Base-by-base conservation (phyloP, 2,797 vertebrate genomes). In the Arvicola amphibius region DNA sequence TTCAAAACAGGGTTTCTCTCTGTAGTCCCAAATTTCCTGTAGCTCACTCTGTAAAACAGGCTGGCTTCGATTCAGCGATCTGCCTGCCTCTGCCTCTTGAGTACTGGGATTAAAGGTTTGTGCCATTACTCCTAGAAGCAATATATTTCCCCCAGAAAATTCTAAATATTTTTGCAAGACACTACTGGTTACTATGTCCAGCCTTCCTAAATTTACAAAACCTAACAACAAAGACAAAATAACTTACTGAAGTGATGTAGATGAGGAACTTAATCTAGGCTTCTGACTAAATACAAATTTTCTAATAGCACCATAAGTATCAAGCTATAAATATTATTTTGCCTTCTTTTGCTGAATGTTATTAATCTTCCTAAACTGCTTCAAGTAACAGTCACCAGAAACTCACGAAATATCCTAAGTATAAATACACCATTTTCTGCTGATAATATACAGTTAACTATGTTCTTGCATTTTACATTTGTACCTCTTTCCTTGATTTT, bases 201-300 rank as follows among this genome's bases (percentile, higher is more conserved):
- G 79, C 12, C 11, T 88, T 91, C 56, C 73, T 87, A 77, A 96
- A 86, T 92, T 91, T 80, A 94, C 7, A 90, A 53, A 92, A 92
- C 94, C 37, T 83, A 43, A 80, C 19, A 90, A 80, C 3, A 92
- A 69, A 93, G 23, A 19, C 29, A 90, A 84, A 88, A 9, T 69
- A 91, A 95, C 37, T 90, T 94, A 74, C 2, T 93, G 63, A 84
- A 91, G 34, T 59, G 12, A 83, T 0, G 17, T 3, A 53, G 74
- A 25, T 6, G 59, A 97, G 43, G 1, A 94, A 79, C 3, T 91
- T 78, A 94, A 91, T 10, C 4, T 46, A 83, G 37, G n/a, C 7
- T 51, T 93, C 53, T 94, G 53, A 92, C 27, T 81, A 73, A 25
- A 19, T 48, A 17, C 17, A 93, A 92, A 61, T 78, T 85, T 91